Base-by-base conservation (phyloP, 1,140 invertebrate genomes). In the Drosophila bipectinata region DNA sequence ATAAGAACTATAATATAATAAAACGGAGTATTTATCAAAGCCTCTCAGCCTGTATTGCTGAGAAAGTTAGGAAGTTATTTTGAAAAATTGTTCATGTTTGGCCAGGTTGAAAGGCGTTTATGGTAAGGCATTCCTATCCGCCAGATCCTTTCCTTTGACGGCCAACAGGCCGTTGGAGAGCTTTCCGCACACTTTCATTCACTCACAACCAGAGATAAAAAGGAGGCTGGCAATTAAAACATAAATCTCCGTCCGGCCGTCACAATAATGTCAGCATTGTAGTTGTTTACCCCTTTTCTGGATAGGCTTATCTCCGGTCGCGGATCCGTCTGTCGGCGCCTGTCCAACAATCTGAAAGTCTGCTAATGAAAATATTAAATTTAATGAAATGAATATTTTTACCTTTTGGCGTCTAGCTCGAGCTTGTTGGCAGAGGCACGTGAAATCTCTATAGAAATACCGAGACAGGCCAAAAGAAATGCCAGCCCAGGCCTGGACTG, bases 341-440 rank as follows among this genome's bases (percentile, higher is more conserved):
- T 64, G 66, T 34, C 51, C 15, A 14, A 49, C 49, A 67, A 66
- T 77, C 62, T 49, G 58, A 82, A 82, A 81, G 82, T 82, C 63
- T 61, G 74, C 82, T 87, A 87, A 87, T 87, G 79, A 87, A 88
- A 87, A 88, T 87, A 87, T 88, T 83, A 87, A 82, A 59, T 77
- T 60, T 85, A 87, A 83, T 88, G 83, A 87, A 88, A 83, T 87
- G 81, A 79, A 87, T 87, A 87, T 87, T 81, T 81, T 28, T 66
- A 60, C 63, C 44, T 67, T 73, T 54, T 44, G 34, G 55, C 24
- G 41, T 15, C 18, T 28, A 21, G 18, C 41, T 8, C 15, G 39
- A 10, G 34, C 34, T 37, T n/a, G 10, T 4, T 41, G 44, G 24
- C 34, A n/a, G 15, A 48, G 58, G 68, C 69, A 62, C 52, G 39